Base-by-base conservation (phyloP, 2,888 invertebrate genomes). In the Ashinkailepas kermadecensis region DNA sequence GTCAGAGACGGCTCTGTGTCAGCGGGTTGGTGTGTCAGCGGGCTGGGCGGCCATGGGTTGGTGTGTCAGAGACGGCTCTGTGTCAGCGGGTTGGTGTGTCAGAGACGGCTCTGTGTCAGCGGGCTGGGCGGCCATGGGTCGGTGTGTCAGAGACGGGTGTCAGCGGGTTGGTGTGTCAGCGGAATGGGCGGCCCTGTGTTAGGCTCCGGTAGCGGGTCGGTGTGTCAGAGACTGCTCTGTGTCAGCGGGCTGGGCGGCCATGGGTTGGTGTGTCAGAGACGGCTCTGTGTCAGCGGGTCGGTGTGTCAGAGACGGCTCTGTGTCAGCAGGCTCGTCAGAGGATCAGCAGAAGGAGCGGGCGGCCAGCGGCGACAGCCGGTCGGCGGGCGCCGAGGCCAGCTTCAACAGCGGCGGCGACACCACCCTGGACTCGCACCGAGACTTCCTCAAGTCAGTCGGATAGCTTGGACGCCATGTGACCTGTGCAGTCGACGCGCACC, bases 141-240 rank as follows among this genome's bases (percentile, higher is more conserved):
- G 39, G 39, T 39, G 4, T 39, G 39, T 39, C 39, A 39, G 39
- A 39, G 39, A 39, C 39, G n/a, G n/a, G 39, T 39, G 39, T 39
- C 39, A 39, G 39, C 39, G 4, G 39, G 39, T 4, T 39, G 39
- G 39, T 4, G 39, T 39, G 39, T 39, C 39, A 79, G 79, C 10
- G 7, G 70, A 9, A 0, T 12, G 15, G 70, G 70, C 70, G 15
- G 70, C 39, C 39, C 39, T 39, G 39, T 39, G 39, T 39, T 4
- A 39, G 39, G n/a, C n/a, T n/a, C n/a, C n/a, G n/a, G n/a, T n/a
- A 39, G 39, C 39, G 39, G 39, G 39, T 39, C 39, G 39, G 39
- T 39, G 13, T 89, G 25, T 23, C 80, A 8, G 81, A 65, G 54
- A 65, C 81, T 82, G 81, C 81, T 64, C 39, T 8, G 11, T 56